Evolutionary conservation across 2,888 invertebrate genomes (phyloP), one percentile per base, ranked within the genome.

Genomic region (Lasius platythorax): DNA sequence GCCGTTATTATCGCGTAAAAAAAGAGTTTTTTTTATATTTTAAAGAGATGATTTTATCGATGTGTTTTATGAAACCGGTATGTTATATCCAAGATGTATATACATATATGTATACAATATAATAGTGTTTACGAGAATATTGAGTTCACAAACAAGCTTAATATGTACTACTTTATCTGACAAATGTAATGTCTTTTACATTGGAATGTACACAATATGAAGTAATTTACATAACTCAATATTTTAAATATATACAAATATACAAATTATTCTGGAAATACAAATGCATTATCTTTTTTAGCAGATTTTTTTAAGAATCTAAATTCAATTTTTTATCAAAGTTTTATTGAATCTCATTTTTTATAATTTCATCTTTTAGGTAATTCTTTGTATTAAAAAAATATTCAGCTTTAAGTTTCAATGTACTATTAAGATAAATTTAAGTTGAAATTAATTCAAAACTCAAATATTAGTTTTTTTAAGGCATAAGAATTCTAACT

Each of bases 21-120:
- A 83, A 50, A 37, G 40, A 30, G 23, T 76, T 81, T 64, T 70
- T 56, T 79, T 30, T 72, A 23, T 72, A 64, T 79, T 66, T 79
- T 46, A 64, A 46, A 56, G 43, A 63, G 64, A 79, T 72, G 46
- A 79, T 79, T 79, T 75, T 43, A 81, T 79, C 70, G 12, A n/a
- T 33, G 56, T 30, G 78, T 40, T 79, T 73, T 61, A 76, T 37
- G 70, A 40, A 12, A 43, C 37, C 12, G n/a, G n/a, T 74, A 61
- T n/a, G 73, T 6, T 28, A 64, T 5, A 43, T 63, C n/a, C n/a
- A 63, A 53, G 30, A 37, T 43, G 23, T 23, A 23, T 23, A 23
- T 23, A 23, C 23, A 23, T 23, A 23, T 23, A n/a, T n/a, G n/a
- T n/a, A 23, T 23, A 23, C 23, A 23, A 23, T 23, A 43, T 63